These are phyloP conservation scores for Phthorimaea operculella DNA, from an alignment of 1,140 invertebrate genomes.

Conservation along the genomic window DNA sequence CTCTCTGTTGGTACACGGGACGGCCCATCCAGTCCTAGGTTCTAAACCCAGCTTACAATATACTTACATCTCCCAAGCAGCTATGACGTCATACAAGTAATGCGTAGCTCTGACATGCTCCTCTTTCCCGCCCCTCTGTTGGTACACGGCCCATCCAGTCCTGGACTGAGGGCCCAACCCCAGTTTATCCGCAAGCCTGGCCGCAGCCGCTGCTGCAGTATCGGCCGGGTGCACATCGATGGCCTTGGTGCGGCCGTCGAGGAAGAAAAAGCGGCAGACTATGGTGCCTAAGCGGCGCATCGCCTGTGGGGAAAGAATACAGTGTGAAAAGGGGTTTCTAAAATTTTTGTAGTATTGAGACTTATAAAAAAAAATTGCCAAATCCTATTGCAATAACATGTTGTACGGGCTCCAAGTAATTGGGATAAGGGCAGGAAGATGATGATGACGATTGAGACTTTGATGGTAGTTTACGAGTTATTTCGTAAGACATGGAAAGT, in stretches of 20 bases:
- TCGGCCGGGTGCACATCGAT: conserved; percentile 96
- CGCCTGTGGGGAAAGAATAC: conserved; percentile 72
- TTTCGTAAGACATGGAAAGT: too few species aligned
- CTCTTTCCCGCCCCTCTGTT: conserved; percentile 84
- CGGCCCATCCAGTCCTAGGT: conserved; percentile 78
- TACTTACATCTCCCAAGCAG: conserved; percentile 77
- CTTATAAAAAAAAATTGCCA: too few species aligned
- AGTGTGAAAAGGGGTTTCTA: too few species aligned
- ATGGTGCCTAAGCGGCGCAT: conserved; percentile 92
- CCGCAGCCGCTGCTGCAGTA: conserved; percentile 89
- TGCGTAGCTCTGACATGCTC: conserved; percentile 94
- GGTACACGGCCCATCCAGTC: conserved; percentile 96
- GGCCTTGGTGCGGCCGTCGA: conserved; percentile 94
- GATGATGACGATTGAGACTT: too few species aligned
- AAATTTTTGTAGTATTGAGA: too few species aligned
- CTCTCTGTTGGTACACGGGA: conserved; percentile 93
- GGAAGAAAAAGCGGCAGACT: conserved; percentile 94
- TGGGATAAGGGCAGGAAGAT: too few species aligned
- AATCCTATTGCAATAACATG: too few species aligned
- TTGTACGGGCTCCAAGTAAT: too few species aligned
- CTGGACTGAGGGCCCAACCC: conserved; percentile 76
- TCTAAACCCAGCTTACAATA: background rate
- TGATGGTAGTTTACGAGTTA: too few species aligned
- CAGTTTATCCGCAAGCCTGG: conserved; percentile 89
- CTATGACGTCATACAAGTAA: conserved; percentile 94